Conservation (phyloP, 2,113 vertebrate genomes). For the Ailurus styani region DNA sequence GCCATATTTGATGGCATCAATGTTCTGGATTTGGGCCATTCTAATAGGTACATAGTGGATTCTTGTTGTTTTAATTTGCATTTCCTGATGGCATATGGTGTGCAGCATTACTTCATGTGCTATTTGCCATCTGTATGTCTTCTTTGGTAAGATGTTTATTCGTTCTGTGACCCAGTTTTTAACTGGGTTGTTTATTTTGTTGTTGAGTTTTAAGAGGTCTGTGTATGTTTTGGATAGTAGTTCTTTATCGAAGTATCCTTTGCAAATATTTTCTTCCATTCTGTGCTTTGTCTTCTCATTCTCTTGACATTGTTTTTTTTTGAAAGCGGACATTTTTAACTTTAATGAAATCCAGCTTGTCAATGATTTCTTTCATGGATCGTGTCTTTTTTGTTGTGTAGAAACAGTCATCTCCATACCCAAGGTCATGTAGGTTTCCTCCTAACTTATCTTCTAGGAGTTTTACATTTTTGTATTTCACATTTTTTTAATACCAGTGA, state of each 20-base stretch:
- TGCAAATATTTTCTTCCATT: background rate
- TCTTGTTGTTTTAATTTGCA: no score
- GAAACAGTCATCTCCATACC: background rate
- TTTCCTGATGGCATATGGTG: background rate
- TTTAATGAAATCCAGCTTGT: background rate
- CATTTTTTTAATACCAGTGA: no score
- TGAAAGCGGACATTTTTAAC: background rate
- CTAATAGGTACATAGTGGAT: background rate
- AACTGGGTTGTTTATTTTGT: background rate
- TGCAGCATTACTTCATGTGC: background rate
- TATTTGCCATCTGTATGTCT: background rate
- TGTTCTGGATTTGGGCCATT: background rate
- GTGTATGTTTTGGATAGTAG: background rate
- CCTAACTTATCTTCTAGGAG: background rate
- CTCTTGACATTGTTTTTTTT: background rate
- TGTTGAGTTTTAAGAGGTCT: background rate
- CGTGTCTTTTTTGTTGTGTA: background rate
- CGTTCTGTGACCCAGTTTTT: background rate
- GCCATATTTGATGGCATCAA: background rate
- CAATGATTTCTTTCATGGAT: background rate
- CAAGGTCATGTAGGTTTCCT: background rate
- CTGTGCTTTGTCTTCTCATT: background rate
- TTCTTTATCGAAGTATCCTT: background rate
- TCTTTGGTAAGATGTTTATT: background rate
- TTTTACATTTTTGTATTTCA: background rate